Conservation (phyloP, 2,888 invertebrate species). For the Agrilus mali region DNA sequence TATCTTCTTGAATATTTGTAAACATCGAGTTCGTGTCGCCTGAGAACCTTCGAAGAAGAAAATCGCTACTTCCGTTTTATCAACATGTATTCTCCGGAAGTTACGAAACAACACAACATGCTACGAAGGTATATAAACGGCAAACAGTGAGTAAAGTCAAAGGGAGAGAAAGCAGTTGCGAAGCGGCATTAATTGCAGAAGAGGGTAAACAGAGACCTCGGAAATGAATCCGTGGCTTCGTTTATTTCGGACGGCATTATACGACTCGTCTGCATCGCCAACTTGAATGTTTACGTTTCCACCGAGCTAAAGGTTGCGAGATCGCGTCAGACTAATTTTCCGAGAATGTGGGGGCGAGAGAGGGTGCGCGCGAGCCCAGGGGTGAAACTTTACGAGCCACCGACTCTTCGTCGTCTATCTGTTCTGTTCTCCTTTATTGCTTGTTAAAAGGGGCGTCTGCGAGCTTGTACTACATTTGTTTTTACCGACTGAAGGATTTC, state of each 20-base stretch:
- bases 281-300: conserved; percentile 18
- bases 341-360: conserved; percentile 11
- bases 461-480: conserved; percentile 12
- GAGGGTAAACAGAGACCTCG: conserved; percentile 19
- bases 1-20: too few relatives aligned
- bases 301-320: conserved; percentile 18
- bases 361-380: too few relatives aligned
- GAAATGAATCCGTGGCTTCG: conserved; percentile 29
- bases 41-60: too few relatives aligned
- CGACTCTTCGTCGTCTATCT: too few relatives aligned
- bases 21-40: too few relatives aligned
- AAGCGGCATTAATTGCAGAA: conserved; percentile 27
- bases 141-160: neutral
- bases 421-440: conserved; percentile 25
- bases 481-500: too few relatives aligned
- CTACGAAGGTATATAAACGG: too few relatives aligned
- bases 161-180: conserved; percentile 21
- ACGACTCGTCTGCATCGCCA: conserved; percentile 7
- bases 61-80: too few relatives aligned
- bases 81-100: too few relatives aligned
- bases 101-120: too few relatives aligned
- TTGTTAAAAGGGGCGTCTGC: conserved; percentile 27
- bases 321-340: conserved; percentile 24
- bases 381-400: too few relatives aligned
- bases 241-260: conserved; percentile 19